Evolutionary conservation across 1,140 invertebrate species (phyloP).

Genomic region (Formica selysi): DNA sequence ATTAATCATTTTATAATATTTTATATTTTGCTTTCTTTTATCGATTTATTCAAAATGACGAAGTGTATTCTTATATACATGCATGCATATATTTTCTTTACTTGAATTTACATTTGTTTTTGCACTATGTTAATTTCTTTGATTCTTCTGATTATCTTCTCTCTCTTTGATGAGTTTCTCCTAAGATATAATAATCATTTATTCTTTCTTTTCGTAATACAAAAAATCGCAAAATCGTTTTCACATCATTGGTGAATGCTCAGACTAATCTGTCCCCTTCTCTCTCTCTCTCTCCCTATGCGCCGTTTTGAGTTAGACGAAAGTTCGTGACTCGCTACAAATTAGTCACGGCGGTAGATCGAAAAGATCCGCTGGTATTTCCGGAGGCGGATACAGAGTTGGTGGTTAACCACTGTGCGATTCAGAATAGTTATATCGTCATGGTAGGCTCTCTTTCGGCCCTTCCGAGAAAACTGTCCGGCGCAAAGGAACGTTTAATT

Average conservation of each 20-base stretch:
- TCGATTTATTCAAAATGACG: not conserved
- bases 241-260: conserved; percentile 13
- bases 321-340: conserved; percentile 37
- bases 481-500: conserved; percentile 63
- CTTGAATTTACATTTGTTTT: not conserved
- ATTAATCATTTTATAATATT: not conserved
- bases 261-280: conserved; percentile 4
- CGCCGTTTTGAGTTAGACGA: not conserved
- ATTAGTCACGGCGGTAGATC: conserved; percentile 45
- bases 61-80: not conserved
- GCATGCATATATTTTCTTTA: not conserved
- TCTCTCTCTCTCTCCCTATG: no score
- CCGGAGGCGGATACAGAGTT: conserved; percentile 50
- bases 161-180: not conserved
- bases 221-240: conserved; percentile 6
- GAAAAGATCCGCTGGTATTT: conserved; percentile 58
- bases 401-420: conserved; percentile 52
- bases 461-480: conserved; percentile 60
- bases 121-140: not conserved
- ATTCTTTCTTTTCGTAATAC: no score
- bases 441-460: not conserved
- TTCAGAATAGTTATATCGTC: conserved; percentile 53
- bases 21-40: not conserved
- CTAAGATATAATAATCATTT: conserved; percentile 23
- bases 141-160: not conserved